These are phyloP conservation scores for Pristiophorus japonicus DNA, from an alignment of 2,113 vertebrate genomes.

Conservation along the genomic window DNA sequence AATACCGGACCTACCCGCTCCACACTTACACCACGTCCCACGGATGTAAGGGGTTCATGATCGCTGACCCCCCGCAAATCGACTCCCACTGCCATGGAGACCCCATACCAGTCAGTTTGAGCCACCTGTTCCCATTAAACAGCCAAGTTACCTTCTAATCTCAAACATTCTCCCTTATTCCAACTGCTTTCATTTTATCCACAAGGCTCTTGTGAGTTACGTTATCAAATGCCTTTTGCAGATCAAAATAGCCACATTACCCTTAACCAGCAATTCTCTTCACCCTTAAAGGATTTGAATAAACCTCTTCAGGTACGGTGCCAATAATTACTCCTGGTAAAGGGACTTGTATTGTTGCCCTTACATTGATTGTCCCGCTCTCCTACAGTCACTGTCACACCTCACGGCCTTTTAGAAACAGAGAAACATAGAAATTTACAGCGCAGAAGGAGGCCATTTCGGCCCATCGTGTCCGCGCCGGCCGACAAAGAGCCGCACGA, in stretches of 20 bases:
- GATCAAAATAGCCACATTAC: neutral
- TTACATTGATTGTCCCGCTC: too few species aligned
- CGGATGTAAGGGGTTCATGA: neutral
- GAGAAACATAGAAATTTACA: too few species aligned
- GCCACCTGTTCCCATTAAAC: neutral
- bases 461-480: too few species aligned
- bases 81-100: neutral
- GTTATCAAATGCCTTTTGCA: neutral
- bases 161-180: neutral
- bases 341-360: too few species aligned
- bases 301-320: neutral
- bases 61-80: neutral
- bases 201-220: too few species aligned
- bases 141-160: neutral
- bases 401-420: too few species aligned
- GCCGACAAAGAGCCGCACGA: too few species aligned
- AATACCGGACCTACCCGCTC: neutral
- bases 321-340: neutral
- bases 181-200: neutral
- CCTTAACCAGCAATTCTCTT: neutral
- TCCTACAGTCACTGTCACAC: too few species aligned
- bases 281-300: neutral
- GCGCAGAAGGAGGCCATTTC: too few species aligned
- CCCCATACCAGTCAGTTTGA: neutral
- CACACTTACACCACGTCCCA: neutral